These are phyloP conservation scores for Capitulum mitella DNA, from an alignment of 2,888 invertebrate genomes.

Conservation along the genomic window DNA sequence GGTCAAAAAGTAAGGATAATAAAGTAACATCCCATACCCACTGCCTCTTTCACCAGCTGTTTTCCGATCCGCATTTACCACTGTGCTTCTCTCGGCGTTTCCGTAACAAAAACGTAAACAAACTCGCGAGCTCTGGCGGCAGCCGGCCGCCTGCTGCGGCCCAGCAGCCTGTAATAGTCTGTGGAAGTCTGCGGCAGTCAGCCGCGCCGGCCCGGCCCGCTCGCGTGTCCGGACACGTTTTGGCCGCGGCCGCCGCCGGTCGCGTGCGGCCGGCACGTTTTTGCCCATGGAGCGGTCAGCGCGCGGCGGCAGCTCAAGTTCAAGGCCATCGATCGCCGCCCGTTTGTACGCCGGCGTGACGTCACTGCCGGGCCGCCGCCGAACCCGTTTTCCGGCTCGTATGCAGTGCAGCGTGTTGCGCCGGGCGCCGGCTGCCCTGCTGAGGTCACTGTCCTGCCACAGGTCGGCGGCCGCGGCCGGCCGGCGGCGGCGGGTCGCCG, in stretches of 20 bases:
- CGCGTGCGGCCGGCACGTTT: neutral
- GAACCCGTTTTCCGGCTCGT: neutral
- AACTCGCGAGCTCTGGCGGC: no score
- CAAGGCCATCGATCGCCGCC: neutral
- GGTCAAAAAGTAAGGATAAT: no score
- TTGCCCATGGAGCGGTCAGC: neutral
- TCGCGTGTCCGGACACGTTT: neutral
- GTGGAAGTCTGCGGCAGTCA: no score
- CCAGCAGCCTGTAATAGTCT: no score
- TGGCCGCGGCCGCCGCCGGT: neutral
- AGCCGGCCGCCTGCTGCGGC: no score
- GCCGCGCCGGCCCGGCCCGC: neutral
- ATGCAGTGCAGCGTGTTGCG: no score
- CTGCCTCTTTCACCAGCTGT: no score
- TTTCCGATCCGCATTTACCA: no score
- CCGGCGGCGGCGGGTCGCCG: neutral
- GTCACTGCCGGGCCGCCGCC: neutral
- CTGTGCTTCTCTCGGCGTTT: no score
- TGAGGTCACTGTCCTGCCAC: neutral
- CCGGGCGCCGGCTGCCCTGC: neutral
- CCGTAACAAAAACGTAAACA: no score
- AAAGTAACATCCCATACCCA: no score
- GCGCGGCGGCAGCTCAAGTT: neutral
- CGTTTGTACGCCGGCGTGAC: neutral
- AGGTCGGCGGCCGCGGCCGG: neutral